These are phyloP conservation scores for Timema podura DNA, from an alignment of 2,888 invertebrate genomes.

Conservation along the genomic window DNA sequence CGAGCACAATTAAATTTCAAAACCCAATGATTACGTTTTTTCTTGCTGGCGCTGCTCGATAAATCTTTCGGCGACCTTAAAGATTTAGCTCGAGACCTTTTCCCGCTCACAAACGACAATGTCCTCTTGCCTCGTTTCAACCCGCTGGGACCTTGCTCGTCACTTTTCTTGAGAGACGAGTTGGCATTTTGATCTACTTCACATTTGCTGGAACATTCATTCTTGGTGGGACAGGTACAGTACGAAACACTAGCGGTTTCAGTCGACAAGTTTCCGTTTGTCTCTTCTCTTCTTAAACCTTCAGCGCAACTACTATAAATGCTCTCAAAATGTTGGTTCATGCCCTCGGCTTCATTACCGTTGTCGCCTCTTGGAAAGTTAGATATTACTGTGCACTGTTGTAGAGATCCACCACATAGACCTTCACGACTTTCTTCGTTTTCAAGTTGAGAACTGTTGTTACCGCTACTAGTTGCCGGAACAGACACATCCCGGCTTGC, in stretches of 20 bases:
- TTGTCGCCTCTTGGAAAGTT: conserved; percentile 11
- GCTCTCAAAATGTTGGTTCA: conserved; percentile 35
- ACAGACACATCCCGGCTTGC: conserved; percentile 34
- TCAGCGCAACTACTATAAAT: conserved; percentile 33
- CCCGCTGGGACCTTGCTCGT: conserved; percentile 17
- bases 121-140: conserved; percentile 23
- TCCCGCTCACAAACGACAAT: conserved; percentile 28
- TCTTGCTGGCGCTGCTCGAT: conserved; percentile 33
- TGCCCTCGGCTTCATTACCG: conserved; percentile 29
- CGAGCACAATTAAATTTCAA: conserved; percentile 38
- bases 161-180: conserved; percentile 19
- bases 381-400: background rate
- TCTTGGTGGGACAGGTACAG: conserved; percentile 22
- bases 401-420: background rate
- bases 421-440: conserved; percentile 13
- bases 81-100: conserved; percentile 33
- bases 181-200: conserved; percentile 4
- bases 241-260: background rate
- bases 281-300: conserved; percentile 23
- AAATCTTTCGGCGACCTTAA: conserved; percentile 33
- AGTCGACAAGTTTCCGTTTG: conserved; percentile 27
- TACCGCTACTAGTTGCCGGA: conserved; percentile 30
- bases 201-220: conserved; percentile 2
- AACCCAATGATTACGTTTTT: conserved; percentile 40
- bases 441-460: conserved; percentile 24